Evolutionary conservation across 2,113 vertebrate genomes (phyloP), one percentile per base, ranked within the genome.

Genomic region (Tursiops truncatus): DNA sequence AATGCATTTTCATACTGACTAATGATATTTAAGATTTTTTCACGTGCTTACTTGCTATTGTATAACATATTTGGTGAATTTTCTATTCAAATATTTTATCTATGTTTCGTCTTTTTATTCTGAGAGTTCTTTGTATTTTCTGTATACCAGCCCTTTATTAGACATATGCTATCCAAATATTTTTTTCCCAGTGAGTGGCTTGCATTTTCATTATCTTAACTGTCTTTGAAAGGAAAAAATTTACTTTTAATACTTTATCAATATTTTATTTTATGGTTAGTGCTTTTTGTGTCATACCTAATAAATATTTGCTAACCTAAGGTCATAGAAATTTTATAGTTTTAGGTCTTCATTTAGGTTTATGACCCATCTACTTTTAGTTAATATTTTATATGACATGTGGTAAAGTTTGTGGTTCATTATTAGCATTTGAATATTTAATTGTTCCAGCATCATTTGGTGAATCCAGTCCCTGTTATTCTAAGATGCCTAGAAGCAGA

Each of bases 141-240:
- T n/a, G n/a, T 47, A 63, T 76, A 82, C 17, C 15, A 88, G 6
- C 31, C 8, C 33, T 77, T 89, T 96, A 65, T 60, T 89, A 96
- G 5, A 79, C 41, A 11, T 41, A 56, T 25, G 14, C 5, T 91
- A 88, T 58, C 4, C 9, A 89, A 60, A 56, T 94, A 36, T 68
- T 77, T 91, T 44, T 44, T 62, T 18, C 2, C 47, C 25, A 70
- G 25, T n/a, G 1, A 53, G 3, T 63, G 36, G 6, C 28, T 84
- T 92, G 9, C 21, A 15, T 91, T 89, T 91, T 77, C 8, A 83
- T 87, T 94, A 85, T 56, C n/a, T 95, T 63, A 89, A 60, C 44
- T 88, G 1, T 31, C 28, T 90, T 88, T 89, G 20, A 95, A 91
- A 58, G 3, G 4, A 6, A 13, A 21, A 41, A 71, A 62, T 74